phyloP scores from a whole-genome alignment of 1,140 invertebrate species.

The Agrypnia vestita region DNA sequence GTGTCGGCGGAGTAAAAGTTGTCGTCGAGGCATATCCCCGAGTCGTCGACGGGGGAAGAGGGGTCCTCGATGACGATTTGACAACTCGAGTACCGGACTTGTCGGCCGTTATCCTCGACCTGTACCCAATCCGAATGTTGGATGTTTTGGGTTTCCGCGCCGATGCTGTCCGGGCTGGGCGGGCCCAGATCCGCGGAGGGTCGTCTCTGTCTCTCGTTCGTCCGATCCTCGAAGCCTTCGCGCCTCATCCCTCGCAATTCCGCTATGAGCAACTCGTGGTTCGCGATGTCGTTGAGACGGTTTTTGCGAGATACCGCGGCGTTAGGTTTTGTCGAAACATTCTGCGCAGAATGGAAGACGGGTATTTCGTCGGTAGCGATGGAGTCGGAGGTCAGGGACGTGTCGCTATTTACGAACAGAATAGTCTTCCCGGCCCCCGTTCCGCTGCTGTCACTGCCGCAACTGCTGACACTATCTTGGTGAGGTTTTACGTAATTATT shows the following conservation, averaged over 20 bases:
- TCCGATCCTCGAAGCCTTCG: slow-evolving; percentile 67
- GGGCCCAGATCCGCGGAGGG: slow-evolving; percentile 61
- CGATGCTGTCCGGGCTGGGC: slow-evolving; percentile 57
- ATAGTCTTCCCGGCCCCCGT: slow-evolving; percentile 52
- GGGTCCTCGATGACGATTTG: slow-evolving; percentile 67
- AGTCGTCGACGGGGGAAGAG: slow-evolving; percentile 55
- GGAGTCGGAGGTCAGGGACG: slow-evolving; percentile 29
- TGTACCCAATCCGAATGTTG: slow-evolving; percentile 70
- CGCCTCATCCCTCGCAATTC: slow-evolving; percentile 74
- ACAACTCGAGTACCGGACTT: slow-evolving; percentile 69
- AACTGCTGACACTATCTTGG: slow-evolving; percentile 51
- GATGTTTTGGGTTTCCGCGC: slow-evolving; percentile 63
- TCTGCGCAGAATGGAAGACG: slow-evolving; percentile 9
- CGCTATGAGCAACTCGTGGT: slow-evolving; percentile 75
- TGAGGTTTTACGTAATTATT: slow-evolving; percentile 25
- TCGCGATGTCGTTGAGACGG: slow-evolving; percentile 73
- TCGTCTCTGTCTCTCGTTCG: slow-evolving; percentile 65
- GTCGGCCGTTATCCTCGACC: slow-evolving; percentile 65
- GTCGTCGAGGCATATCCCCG: slow-evolving; percentile 56
- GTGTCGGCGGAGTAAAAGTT: slow-evolving; percentile 55
- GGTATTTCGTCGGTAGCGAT: slow-evolving; percentile 13
- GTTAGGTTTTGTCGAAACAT: slow-evolving; percentile 28
- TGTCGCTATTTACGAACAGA: slow-evolving; percentile 57
- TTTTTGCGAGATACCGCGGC: slow-evolving; percentile 63
- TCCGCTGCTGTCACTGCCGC: slow-evolving; percentile 55